A percentile compares a stretch with the other conserved stretches of the same genome.
phyloP scores from a whole-genome alignment of 2,113 vertebrate genomes.

The Phalacrocorax aristotelis region DNA sequence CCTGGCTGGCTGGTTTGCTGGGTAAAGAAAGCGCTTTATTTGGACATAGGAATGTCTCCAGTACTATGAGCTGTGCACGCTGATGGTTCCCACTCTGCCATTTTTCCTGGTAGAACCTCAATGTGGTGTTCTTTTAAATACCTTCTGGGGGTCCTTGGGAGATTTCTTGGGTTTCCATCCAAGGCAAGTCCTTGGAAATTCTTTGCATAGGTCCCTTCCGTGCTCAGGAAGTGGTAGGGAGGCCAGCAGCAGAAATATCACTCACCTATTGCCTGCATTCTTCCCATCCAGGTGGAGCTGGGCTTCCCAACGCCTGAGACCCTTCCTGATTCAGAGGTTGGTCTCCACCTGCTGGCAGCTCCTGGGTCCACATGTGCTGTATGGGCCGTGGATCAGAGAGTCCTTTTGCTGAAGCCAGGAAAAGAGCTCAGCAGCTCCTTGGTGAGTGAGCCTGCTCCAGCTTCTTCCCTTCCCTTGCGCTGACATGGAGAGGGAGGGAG shows the following conservation, averaged over 20 bases:
- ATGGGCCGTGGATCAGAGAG: conserved; percentile 75
- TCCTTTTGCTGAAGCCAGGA: conserved; percentile 69
- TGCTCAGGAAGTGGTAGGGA: not conserved
- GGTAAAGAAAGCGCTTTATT: not conserved
- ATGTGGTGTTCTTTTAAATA: not conserved
- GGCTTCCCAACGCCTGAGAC: conserved; percentile 68
- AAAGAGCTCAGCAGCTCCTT: conserved; percentile 65
- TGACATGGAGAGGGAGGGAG: too few species aligned
- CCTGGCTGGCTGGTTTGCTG: not conserved
- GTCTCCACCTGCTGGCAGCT: conserved; percentile 70
- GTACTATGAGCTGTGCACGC: not conserved
- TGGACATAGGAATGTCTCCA: not conserved
- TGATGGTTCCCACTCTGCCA: not conserved
- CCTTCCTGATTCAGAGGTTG: conserved; percentile 77
- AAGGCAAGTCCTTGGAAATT: not conserved
- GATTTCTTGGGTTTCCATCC: not conserved
- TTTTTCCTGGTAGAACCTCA: not conserved
- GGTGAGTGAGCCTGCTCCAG: conserved; percentile 16
- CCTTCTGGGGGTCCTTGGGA: not conserved
- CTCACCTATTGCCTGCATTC: not conserved
- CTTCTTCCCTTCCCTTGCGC: not conserved
- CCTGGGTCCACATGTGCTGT: conserved; percentile 81
- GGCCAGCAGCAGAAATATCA: not conserved
- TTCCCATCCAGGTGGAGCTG: conserved; percentile 68
- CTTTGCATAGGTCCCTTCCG: not conserved